Evolutionary conservation across 1,140 invertebrate species (phyloP).

Genomic region (Megalonaias nervosa): DNA sequence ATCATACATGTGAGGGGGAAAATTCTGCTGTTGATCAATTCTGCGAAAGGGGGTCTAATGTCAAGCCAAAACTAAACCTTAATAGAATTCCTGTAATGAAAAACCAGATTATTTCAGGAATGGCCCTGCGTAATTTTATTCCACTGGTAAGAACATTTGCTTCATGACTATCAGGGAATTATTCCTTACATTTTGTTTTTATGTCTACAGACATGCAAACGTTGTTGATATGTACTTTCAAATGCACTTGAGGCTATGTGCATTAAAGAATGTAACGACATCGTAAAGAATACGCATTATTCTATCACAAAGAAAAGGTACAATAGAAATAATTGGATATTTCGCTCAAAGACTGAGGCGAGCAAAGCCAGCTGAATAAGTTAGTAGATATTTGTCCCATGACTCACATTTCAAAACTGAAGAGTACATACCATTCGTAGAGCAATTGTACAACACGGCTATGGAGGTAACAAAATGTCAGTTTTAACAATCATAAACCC

Average conservation of each 20-base stretch:
- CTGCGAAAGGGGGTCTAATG: conserved; percentile 12
- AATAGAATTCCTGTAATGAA: conserved; percentile 14
- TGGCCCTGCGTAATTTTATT: conserved; percentile 12
- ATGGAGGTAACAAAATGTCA: neutral
- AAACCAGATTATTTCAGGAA: conserved; percentile 17
- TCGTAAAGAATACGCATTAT: neutral
- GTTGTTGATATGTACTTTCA: conserved; percentile 13
- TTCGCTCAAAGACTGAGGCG: conserved; percentile 12
- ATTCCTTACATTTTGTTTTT: conserved; percentile 15
- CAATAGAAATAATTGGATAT: conserved; percentile 28
- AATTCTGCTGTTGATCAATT: neutral
- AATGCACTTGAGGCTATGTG: conserved; percentile 25
- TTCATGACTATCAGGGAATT: conserved; percentile 11
- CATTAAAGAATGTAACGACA: neutral
- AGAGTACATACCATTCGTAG: too few relatives aligned
- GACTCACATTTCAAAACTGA: too few relatives aligned
- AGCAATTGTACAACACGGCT: neutral
- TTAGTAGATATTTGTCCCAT: neutral
- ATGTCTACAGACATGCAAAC: neutral
- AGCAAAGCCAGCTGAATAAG: conserved; percentile 24
- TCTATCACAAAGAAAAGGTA: neutral
- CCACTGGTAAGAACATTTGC: conserved; percentile 10
- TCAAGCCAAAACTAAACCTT: conserved; percentile 11
- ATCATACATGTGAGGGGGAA: neutral
- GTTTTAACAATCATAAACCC: conserved; percentile 7